phyloP scores from a whole-genome alignment of 2,113 vertebrate genomes.

The Hippocampus zosterae region DNA sequence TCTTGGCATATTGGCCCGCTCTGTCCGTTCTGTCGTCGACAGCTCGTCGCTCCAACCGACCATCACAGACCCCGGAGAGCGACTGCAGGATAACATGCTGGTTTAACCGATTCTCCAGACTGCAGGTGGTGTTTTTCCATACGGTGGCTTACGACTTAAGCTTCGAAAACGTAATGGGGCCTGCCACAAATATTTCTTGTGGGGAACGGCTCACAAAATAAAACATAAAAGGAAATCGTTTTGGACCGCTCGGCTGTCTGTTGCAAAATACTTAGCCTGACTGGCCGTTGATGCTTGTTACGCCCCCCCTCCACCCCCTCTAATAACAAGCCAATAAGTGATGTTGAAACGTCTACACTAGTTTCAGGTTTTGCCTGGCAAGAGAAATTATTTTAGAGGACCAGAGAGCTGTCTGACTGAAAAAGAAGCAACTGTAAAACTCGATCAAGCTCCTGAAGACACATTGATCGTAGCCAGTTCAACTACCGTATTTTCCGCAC shows the following conservation, averaged over 20 bases:
- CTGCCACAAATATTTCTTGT: conserved; percentile 62
- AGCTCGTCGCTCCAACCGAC: conserved; percentile 22
- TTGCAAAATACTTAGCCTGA: conserved; percentile 5
- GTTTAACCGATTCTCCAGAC: conserved; percentile 69
- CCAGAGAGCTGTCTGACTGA: not conserved
- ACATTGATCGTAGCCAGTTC: not conserved
- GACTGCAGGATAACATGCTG: conserved; percentile 53
- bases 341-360: not conserved
- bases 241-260: conserved; percentile 12
- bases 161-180: conserved; percentile 60
- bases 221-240: conserved; percentile 58
- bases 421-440: not conserved
- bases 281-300: conserved; percentile 18
- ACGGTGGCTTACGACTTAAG: conserved; percentile 62
- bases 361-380: not conserved
- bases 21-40: conserved; percentile 33
- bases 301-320: not conserved
- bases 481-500: not conserved
- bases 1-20: conserved; percentile 44
- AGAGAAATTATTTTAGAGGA: not conserved
- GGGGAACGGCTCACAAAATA: conserved; percentile 61
- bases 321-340: not conserved
- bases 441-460: not conserved
- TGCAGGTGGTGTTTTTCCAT: conserved; percentile 67
- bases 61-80: conserved; percentile 32